Percentiles rank a stretch among this genome's conserved stretches.
phyloP scores from a whole-genome alignment of 64 coral and sea anemone species.

The Stichodactyla mertensii region DNA sequence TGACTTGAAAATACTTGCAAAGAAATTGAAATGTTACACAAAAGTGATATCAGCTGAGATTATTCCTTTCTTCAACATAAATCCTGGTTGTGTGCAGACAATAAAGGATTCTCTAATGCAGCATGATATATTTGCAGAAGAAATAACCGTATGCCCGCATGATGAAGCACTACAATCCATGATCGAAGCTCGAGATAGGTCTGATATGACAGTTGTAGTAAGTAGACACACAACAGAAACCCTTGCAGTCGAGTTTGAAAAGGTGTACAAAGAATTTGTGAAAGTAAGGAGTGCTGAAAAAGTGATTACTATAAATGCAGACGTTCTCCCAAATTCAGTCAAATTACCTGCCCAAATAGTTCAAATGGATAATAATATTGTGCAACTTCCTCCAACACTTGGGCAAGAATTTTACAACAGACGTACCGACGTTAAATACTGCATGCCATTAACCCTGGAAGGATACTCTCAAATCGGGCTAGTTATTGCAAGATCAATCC shows the following conservation, averaged over 20 bases:
- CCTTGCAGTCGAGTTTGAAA: not conserved
- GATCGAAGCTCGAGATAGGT: not conserved
- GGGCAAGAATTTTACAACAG: not conserved
- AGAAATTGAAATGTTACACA: not conserved
- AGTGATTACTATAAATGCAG: not conserved
- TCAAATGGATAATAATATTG: not conserved
- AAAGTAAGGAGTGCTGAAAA: not conserved
- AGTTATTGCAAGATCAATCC: not conserved
- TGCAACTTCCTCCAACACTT: not conserved
- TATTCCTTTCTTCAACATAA: not conserved
- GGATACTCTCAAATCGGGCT: not conserved
- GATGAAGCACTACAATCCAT: not conserved
- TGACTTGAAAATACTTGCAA: not conserved
- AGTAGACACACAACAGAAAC: not conserved
- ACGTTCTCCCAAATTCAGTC: not conserved
- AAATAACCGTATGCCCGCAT: not conserved
- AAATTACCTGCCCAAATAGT: not conserved
- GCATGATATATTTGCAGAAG: not conserved
- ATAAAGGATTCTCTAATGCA: not conserved
- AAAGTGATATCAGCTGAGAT: not conserved
- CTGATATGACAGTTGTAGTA: not conserved
- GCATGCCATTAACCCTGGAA: constrained; percentile 3
- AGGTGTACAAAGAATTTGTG: not conserved
- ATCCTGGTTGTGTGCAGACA: not conserved
- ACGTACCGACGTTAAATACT: not conserved